Percentiles rank a stretch among this genome's conserved stretches.
These are phyloP conservation scores for Pinctada fucata DNA, from an alignment of 2,888 invertebrate genomes.

Conservation along the genomic window DNA sequence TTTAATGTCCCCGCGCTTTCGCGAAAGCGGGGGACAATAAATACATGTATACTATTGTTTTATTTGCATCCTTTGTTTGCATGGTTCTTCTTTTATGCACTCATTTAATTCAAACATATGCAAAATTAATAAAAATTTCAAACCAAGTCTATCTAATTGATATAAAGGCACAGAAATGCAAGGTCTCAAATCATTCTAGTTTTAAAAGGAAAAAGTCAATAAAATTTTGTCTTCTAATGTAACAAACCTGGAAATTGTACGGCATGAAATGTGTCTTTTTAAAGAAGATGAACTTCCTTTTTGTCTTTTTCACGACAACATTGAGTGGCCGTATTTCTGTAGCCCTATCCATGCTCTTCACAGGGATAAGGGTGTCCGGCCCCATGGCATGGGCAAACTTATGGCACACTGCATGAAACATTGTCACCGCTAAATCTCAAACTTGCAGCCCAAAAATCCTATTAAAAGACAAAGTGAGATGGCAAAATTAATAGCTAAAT, in stretches of 20 bases:
- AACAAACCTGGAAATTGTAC: slow-evolving; percentile 20
- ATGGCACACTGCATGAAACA: slow-evolving; percentile 34
- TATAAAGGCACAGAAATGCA: background rate
- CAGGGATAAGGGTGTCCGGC: slow-evolving; percentile 18
- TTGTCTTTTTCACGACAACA: slow-evolving; percentile 19
- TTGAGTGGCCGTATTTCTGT: slow-evolving; percentile 12
- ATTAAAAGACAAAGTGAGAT: too few species aligned
- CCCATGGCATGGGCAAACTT: slow-evolving; percentile 36
- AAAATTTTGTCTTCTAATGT: background rate
- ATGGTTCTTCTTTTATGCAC: too few species aligned
- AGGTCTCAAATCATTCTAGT: background rate
- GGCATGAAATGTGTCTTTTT: slow-evolving; percentile 14
- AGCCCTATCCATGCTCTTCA: slow-evolving; percentile 27
- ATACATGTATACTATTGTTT: too few species aligned
- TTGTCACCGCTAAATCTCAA: background rate
- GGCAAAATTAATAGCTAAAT: too few species aligned
- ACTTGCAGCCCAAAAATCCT: too few species aligned
- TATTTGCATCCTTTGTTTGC: too few species aligned
- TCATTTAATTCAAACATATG: too few species aligned
- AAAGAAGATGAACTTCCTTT: slow-evolving; percentile 26
- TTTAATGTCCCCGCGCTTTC: too few species aligned
- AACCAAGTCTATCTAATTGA: background rate
- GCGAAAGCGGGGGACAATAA: too few species aligned
- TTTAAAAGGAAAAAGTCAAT: background rate
- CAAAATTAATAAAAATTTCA: too few species aligned